A percentile compares a stretch with the other conserved stretches of the same genome.
phyloP scores from a whole-genome alignment of 1,140 invertebrate species.

The Cylas formicarius region DNA sequence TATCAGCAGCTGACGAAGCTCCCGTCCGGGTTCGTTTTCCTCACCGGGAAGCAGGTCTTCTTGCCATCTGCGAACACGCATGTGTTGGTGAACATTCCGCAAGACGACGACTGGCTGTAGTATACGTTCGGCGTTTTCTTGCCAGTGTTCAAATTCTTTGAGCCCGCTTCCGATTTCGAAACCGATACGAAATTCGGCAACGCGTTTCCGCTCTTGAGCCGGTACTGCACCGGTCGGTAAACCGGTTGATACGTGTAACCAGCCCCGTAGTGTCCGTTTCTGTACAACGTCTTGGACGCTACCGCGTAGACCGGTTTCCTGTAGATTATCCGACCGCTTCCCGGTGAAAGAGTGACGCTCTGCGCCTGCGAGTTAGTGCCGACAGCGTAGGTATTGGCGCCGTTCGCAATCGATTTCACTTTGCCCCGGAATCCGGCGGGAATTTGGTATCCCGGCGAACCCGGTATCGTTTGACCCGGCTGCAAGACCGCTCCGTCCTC shows the following conservation, averaged over 20 bases:
- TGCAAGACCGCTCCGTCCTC: slow-evolving; percentile 49
- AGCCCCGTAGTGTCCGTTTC: slow-evolving; percentile 30
- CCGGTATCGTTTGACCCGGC: slow-evolving; percentile 54
- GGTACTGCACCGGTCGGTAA: slow-evolving; percentile 31
- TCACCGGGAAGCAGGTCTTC: slow-evolving; percentile 72
- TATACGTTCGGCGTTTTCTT: slow-evolving; percentile 66
- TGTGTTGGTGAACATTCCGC: slow-evolving; percentile 77
- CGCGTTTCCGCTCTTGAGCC: slow-evolving; percentile 31
- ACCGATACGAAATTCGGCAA: slow-evolving; percentile 59
- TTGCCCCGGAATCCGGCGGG: slow-evolving; percentile 60
- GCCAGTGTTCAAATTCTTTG: slow-evolving; percentile 48
- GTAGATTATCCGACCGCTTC: slow-evolving; percentile 46
- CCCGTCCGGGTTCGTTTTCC: slow-evolving; percentile 50
- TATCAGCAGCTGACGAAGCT: slow-evolving; percentile 46
- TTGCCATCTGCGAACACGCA: slow-evolving; percentile 70
- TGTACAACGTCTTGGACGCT: slow-evolving; percentile 34
- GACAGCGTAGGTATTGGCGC: slow-evolving; percentile 50
- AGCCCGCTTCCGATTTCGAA: slow-evolving; percentile 68
- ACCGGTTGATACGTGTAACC: slow-evolving; percentile 34
- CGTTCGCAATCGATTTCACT: slow-evolving; percentile 53
- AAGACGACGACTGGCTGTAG: slow-evolving; percentile 76
- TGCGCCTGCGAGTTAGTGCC: slow-evolving; percentile 57
- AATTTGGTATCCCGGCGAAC: slow-evolving; percentile 55
- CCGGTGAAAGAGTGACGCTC: slow-evolving; percentile 52
- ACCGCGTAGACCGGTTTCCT: slow-evolving; percentile 41